Conservation (phyloP, 2,113 vertebrate genomes). For the Pelecanus crispus region DNA sequence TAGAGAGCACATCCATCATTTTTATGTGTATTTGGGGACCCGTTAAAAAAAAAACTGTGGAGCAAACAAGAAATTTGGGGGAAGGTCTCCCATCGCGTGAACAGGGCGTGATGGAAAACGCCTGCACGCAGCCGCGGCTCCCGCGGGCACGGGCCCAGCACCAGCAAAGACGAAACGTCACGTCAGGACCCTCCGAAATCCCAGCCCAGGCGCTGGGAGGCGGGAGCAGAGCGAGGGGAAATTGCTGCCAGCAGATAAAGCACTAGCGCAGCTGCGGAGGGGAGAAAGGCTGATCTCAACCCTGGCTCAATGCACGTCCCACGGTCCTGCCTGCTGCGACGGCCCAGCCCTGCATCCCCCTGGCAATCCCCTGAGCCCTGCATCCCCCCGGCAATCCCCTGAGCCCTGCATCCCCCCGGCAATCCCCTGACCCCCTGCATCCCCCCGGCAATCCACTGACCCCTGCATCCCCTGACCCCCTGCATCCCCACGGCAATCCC, state of each 20-base stretch:
- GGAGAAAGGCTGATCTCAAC: neutral
- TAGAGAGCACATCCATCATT: accelerated
- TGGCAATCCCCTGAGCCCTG: neutral
- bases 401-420: neutral
- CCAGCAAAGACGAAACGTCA: neutral
- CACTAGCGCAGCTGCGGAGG: accelerated
- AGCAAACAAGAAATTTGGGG: neutral
- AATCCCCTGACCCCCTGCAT: neutral
- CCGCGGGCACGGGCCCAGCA: accelerated
- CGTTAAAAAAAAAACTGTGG: neutral
- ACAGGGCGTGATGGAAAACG: neutral
- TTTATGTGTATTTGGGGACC: neutral
- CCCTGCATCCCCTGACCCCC: neutral
- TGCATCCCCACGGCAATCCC: neutral
- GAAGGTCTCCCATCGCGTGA: neutral
- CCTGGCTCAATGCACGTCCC: accelerated
- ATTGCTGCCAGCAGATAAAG: accelerated
- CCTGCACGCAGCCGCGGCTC: neutral
- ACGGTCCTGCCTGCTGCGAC: neutral
- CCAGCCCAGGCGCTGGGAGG: neutral
- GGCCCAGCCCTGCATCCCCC: neutral
- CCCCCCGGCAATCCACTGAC: too few species aligned
- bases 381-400: neutral
- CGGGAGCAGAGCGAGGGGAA: accelerated
- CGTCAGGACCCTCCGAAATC: neutral